Evolutionary conservation across 2,113 vertebrate genomes (phyloP).

Genomic region (Pycnonotus jocosus): DNA sequence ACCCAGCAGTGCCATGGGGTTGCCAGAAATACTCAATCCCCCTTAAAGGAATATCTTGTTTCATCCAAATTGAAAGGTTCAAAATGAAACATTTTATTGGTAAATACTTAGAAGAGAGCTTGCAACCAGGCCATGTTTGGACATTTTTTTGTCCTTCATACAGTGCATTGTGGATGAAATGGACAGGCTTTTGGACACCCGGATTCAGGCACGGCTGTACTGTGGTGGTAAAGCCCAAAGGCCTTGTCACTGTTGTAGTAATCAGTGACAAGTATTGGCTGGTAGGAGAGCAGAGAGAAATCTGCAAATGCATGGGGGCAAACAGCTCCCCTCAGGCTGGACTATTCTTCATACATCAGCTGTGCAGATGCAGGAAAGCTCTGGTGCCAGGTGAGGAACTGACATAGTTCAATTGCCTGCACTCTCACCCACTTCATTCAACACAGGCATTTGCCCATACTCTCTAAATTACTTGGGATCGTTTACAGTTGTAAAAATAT

Average conservation of each 20-base stretch:
- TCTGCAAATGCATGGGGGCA: background rate
- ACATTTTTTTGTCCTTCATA: background rate
- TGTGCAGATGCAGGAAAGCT: background rate
- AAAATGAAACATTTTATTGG: background rate
- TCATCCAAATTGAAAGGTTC: background rate
- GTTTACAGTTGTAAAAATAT: slow-evolving; percentile 32
- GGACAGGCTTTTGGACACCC: background rate
- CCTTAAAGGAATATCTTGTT: background rate
- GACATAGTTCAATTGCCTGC: background rate
- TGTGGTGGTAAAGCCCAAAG: background rate
- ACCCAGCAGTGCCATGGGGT: background rate
- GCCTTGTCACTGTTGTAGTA: background rate
- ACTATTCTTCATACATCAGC: background rate
- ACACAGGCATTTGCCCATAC: background rate
- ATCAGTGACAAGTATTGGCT: fast-evolving
- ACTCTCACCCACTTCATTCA: background rate
- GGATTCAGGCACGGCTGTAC: background rate
- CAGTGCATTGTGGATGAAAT: background rate
- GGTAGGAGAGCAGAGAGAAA: background rate
- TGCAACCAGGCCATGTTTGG: background rate
- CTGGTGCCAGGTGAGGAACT: background rate
- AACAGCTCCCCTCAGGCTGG: background rate
- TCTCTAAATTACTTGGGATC: slow-evolving; percentile 17
- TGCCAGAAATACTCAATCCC: background rate
- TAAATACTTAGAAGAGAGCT: background rate